Evolutionary conservation across 2,888 invertebrate genomes (phyloP), one percentile per base, ranked within the genome.

Genomic region (Seira sanloemensis): DNA sequence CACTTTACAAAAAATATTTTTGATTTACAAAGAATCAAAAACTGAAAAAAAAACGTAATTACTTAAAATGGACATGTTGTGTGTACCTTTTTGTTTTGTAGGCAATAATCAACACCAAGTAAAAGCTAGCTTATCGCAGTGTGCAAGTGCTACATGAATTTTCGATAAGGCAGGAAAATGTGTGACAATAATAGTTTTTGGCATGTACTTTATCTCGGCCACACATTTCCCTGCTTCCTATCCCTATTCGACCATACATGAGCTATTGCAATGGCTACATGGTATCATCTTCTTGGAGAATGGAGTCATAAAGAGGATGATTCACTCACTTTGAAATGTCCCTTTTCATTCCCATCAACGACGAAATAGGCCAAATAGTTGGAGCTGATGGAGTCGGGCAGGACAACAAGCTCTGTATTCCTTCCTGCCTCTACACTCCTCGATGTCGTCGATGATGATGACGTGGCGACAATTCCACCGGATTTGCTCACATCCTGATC

Each of bases 401-500:
- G 37, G 81, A 58, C 16, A 24, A 18, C 67, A n/a, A n/a, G n/a
- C n/a, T n/a, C n/a, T n/a, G n/a, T n/a, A n/a, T n/a, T n/a, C n/a
- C n/a, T n/a, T n/a, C n/a, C n/a, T n/a, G n/a, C n/a, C n/a, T n/a
- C n/a, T n/a, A n/a, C n/a, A n/a, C 65, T 71, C 5, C 26, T 26
- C 12, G 27, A 19, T 25, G 4, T 50, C 12, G 16, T 27, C 24
- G 62, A 23, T 67, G 54, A 71, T 16, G 86, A 80, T 12, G 87
- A 83, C 37, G 73, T 71, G 26, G 86, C 86, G 27, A 80, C 75
- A 66, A 74, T 78, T 26, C 78, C 89, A 65, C 85, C 18, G 72
- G 82, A 82, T 82, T 82, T 82, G 24, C 76, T 82, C 18, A 82
- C 83, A 92, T 98, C 98, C 0, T 95, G 95, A 92, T 98, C 98